Conservation (phyloP, 1,140 invertebrate species). For the Cardiocondyla obscurior region DNA sequence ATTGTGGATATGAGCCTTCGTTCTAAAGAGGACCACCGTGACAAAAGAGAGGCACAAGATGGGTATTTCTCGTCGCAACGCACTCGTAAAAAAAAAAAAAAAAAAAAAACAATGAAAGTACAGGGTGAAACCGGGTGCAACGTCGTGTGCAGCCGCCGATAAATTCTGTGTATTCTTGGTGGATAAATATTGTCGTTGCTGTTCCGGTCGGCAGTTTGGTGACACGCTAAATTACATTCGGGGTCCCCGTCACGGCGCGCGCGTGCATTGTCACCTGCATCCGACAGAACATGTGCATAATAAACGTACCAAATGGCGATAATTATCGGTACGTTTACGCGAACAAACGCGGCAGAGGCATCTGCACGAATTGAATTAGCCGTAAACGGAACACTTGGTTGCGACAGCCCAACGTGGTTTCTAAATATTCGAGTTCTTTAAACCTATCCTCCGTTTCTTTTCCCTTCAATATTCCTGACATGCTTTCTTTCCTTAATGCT, state of each 20-base stretch:
- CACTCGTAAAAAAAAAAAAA: not conserved
- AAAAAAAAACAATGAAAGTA: not conserved
- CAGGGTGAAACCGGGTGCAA: not conserved
- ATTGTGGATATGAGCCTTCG: not conserved
- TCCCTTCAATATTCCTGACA: too few relatives aligned
- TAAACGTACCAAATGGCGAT: constrained; percentile 15
- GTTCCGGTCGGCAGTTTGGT: not conserved
- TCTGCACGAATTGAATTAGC: not conserved
- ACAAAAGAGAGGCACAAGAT: not conserved
- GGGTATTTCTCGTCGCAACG: not conserved
- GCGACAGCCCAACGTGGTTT: too few relatives aligned
- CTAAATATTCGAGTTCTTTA: too few relatives aligned
- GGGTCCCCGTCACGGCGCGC: not conserved
- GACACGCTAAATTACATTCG: constrained; percentile 20
- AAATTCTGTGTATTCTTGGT: not conserved
- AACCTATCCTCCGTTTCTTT: too few relatives aligned
- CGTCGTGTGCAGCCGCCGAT: not conserved
- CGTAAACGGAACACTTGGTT: too few relatives aligned
- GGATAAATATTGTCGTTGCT: constrained; percentile 22
- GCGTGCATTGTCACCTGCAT: constrained; percentile 28
- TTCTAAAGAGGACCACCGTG: not conserved
- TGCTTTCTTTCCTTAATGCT: too few relatives aligned
- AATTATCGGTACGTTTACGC: not conserved
- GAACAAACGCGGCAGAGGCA: not conserved
- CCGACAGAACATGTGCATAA: constrained; percentile 27